Percentiles rank a stretch among this genome's conserved stretches.
These are phyloP conservation scores for Montipora cactus DNA, from an alignment of 64 coral and sea anemone species.

Conservation along the genomic window DNA sequence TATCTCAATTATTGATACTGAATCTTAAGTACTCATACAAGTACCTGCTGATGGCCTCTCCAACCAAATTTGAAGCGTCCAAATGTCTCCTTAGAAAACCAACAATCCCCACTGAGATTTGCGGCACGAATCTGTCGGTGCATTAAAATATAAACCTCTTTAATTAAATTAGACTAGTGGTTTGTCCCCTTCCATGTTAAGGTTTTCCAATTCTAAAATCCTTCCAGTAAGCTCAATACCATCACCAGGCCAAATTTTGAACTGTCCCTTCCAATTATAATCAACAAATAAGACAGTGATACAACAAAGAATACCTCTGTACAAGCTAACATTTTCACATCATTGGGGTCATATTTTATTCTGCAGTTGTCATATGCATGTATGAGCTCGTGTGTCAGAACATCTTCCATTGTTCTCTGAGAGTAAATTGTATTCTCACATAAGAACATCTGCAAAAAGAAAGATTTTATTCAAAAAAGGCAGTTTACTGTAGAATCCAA, in stretches of 20 bases:
- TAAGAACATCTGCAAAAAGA: constrained; percentile 79
- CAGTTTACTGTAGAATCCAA: no score
- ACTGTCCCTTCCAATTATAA: no score
- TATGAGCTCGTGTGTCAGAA: constrained; percentile 96
- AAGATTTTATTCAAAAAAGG: not conserved
- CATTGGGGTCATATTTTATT: constrained; percentile 92
- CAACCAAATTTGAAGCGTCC: constrained; percentile 90
- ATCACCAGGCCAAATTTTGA: no score
- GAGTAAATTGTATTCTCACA: constrained; percentile 98
- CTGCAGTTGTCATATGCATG: constrained; percentile 96
- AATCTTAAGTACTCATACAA: no score
- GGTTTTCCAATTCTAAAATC: no score
- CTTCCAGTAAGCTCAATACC: no score
- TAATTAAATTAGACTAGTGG: no score
- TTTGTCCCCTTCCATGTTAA: no score
- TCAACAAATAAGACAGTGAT: no score
- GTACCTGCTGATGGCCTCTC: constrained; percentile 96
- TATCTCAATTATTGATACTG: no score
- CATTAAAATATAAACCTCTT: not conserved
- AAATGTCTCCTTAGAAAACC: constrained; percentile 97
- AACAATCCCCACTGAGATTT: constrained; percentile 98
- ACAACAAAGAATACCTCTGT: constrained; percentile 76
- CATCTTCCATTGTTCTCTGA: constrained; percentile 92
- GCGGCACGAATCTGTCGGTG: constrained; percentile 85
- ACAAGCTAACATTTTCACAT: constrained; percentile 88